Base-by-base conservation (phyloP, 2,113 vertebrate genomes). In the Rhea pennata region DNA sequence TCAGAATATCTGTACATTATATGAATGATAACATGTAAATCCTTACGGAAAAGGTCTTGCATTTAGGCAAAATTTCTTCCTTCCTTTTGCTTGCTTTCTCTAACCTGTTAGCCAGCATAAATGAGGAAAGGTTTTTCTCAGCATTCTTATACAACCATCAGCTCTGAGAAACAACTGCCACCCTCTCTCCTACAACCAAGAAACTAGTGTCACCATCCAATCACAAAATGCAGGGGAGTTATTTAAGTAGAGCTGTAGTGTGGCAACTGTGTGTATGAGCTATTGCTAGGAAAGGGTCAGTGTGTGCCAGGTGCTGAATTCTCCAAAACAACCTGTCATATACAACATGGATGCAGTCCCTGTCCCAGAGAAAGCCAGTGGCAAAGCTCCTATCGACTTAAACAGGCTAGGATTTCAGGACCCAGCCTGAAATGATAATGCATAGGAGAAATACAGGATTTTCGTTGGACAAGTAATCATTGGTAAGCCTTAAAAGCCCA, bases 401-500 rank as follows among this genome's bases (percentile, higher is more conserved):
- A 54, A 50, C 51, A 54, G 69, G 27, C 33, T 16, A 48, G 69
- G 78, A 48, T 86, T 91, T 96, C 54, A 90, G 36, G 36, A 36
- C 22, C 9, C 75, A 48, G 65, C 31, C 44, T 42, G 65, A 56
- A 77, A 77, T 10, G 44, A 36, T 56, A 81, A 56, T 9, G 84
- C 79, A 70, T 22, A 54, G 73, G 44, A 74, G 12, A 74, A 92
- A 95, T 73, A 75, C 0, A 48, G n/a, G 36, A 61, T 94, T 96
- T 88, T 93, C 61, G 72, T 75, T 67, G 90, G 93, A 61, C 73
- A 77, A 61, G 70, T 90, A 92, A 48, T 88, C 95, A 79, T 87
- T 65, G 44, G 31, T 71, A 88, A 91, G 66, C 93, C 71, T 96
- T 93, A 92, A 93, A 94, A 95, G 51, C 33, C 65, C 54, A 33